Conservation (phyloP, 1,140 invertebrate genomes). For the Physella acuta region DNA sequence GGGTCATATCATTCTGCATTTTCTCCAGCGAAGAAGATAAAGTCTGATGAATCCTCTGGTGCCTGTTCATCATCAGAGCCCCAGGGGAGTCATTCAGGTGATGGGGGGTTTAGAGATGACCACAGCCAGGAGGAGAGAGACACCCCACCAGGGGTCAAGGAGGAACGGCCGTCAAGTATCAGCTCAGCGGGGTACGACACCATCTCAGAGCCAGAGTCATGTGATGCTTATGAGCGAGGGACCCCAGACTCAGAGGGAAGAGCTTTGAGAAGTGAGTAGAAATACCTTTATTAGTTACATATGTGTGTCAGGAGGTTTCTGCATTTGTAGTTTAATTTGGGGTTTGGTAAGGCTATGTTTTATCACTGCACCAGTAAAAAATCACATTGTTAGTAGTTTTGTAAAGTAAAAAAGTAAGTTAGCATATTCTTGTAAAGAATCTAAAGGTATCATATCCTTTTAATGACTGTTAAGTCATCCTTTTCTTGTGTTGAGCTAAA, state of each 20-base stretch:
- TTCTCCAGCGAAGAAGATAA: slow-evolving; percentile 50
- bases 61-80: slow-evolving; percentile 14
- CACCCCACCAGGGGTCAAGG: slow-evolving; percentile 34
- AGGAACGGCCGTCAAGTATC: slow-evolving; percentile 50
- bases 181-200: slow-evolving; percentile 48
- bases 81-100: background rate
- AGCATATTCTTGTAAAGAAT: no score
- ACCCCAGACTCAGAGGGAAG: slow-evolving; percentile 55
- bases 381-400: no score
- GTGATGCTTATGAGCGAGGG: slow-evolving; percentile 44
- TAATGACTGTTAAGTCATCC: no score
- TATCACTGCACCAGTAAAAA: no score
- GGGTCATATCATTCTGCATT: slow-evolving; percentile 53
- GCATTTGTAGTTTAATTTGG: background rate
- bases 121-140: slow-evolving; percentile 10
- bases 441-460: no score
- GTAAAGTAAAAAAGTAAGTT: no score
- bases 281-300: no score
- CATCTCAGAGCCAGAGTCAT: slow-evolving; percentile 50
- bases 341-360: no score
- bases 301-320: background rate
- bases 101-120: slow-evolving; percentile 18
- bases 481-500: no score
- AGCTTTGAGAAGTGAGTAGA: slow-evolving; percentile 51
- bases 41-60: slow-evolving; percentile 40